Percentiles rank a stretch among this genome's conserved stretches.
phyloP scores from a whole-genome alignment of 1,140 invertebrate genomes.

The Hetaerina americana region DNA sequence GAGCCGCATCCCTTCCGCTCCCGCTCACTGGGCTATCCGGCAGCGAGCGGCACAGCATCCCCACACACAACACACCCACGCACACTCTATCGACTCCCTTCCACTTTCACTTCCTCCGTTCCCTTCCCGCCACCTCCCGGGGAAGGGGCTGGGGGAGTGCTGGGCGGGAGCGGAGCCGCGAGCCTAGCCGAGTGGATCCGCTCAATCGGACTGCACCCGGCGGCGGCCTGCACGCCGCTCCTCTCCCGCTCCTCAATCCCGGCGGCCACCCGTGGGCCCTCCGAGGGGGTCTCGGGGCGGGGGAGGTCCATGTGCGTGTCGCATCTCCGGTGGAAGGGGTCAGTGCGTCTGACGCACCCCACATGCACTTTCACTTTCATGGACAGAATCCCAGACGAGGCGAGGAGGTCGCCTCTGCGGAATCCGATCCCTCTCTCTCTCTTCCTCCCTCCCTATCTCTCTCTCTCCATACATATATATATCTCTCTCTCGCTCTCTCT shows the following conservation, averaged over 20 bases:
- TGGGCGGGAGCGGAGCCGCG: not conserved
- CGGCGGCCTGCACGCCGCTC: not conserved
- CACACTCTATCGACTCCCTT: not conserved
- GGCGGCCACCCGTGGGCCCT: too few relatives aligned
- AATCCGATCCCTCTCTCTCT: too few relatives aligned
- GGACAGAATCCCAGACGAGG: not conserved
- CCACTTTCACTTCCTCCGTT: not conserved
- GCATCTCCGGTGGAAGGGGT: not conserved
- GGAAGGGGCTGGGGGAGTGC: too few relatives aligned
- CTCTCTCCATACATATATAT: too few relatives aligned
- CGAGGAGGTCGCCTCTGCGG: not conserved
- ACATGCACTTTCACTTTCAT: not conserved
- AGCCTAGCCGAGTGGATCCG: not conserved
- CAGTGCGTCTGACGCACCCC: not conserved
- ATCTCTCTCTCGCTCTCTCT: too few relatives aligned
- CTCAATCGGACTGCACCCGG: not conserved
- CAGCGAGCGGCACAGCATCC: not conserved
- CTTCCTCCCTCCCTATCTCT: too few relatives aligned
- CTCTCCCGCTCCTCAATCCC: not conserved
- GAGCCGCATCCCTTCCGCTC: not conserved
- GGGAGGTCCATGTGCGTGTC: not conserved
- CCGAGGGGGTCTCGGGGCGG: not conserved
- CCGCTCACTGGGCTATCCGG: not conserved
- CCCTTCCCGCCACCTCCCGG: too few relatives aligned
- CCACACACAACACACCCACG: not conserved